Conservation (phyloP, 2,113 vertebrate genomes). For the Brachypteracias leptosomus region DNA sequence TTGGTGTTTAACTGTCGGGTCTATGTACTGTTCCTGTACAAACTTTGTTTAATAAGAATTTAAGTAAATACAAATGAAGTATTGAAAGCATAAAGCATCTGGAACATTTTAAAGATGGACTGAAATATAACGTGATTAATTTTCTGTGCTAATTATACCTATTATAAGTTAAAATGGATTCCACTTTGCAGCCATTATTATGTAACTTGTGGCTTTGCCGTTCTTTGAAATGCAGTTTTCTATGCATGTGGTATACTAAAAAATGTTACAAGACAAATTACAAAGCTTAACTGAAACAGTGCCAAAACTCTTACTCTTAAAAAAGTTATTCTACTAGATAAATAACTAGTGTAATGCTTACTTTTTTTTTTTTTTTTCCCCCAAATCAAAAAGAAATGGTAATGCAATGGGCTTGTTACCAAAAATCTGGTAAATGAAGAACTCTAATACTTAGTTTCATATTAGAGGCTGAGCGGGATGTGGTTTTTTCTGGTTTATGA, state of each 20-base stretch:
- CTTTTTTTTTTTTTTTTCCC: not conserved
- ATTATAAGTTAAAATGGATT: not conserved
- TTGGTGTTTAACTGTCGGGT: not conserved
- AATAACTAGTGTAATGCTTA: not conserved
- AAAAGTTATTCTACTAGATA: not conserved
- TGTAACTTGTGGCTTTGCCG: conserved; percentile 24
- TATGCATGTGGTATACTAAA: conserved; percentile 18
- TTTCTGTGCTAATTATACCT: not conserved
- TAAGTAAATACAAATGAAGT: not conserved
- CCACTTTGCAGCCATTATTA: not conserved
- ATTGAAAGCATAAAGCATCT: conserved; percentile 13
- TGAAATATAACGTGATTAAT: not conserved
- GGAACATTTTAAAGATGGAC: conserved; percentile 18
- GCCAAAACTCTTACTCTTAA: conserved; percentile 18
- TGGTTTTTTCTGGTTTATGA: not conserved
- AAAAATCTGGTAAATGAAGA: no score
- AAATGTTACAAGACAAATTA: conserved; percentile 16
- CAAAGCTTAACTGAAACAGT: conserved; percentile 5
- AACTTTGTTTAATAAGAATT: not conserved
- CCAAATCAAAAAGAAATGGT: not conserved
- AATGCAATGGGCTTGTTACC: not conserved
- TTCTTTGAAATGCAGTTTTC: conserved; percentile 29
- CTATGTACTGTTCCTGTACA: not conserved
- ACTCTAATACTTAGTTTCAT: no score
- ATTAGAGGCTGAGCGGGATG: rapidly evolving